These are phyloP conservation scores for Melieria omissa DNA, from an alignment of 2,888 invertebrate genomes.

Conservation along the genomic window DNA sequence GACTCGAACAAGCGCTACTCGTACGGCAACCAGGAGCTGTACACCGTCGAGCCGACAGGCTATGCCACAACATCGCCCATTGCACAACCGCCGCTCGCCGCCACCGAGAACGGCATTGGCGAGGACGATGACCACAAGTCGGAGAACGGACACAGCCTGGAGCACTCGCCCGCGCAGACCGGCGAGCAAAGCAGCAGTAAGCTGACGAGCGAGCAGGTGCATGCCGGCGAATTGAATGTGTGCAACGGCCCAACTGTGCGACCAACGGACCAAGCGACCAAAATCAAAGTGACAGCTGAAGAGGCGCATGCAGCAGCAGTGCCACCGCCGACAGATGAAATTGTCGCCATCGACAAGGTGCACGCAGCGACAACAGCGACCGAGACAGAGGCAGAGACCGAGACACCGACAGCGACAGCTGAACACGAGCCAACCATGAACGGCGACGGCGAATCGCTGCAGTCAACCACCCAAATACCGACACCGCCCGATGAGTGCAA, in stretches of 20 bases:
- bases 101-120: slow-evolving; percentile 36
- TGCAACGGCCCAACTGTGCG: slow-evolving; percentile 6
- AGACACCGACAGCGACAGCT: neutral
- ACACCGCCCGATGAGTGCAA: slow-evolving; percentile 58
- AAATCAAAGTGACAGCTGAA: neutral
- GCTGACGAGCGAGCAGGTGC: neutral
- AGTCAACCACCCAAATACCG: neutral
- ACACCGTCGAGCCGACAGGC: slow-evolving; percentile 78
- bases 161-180: slow-evolving; percentile 33
- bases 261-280: slow-evolving; percentile 28
- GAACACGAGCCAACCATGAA: neutral
- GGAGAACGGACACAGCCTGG: slow-evolving; percentile 49
- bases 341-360: neutral
- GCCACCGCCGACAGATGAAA: neutral
- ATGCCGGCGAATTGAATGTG: neutral
- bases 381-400: neutral
- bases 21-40: slow-evolving; percentile 83
- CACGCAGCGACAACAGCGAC: neutral
- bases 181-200: neutral
- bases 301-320: neutral
- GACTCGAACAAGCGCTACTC: slow-evolving; percentile 80
- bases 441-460: neutral
- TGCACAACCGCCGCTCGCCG: slow-evolving; percentile 42
- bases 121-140: slow-evolving; percentile 53
- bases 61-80: slow-evolving; percentile 68